Evolutionary conservation across 2,888 invertebrate genomes (phyloP), one percentile per base, ranked within the genome.

Genomic region (Drosophila koepferae): DNA sequence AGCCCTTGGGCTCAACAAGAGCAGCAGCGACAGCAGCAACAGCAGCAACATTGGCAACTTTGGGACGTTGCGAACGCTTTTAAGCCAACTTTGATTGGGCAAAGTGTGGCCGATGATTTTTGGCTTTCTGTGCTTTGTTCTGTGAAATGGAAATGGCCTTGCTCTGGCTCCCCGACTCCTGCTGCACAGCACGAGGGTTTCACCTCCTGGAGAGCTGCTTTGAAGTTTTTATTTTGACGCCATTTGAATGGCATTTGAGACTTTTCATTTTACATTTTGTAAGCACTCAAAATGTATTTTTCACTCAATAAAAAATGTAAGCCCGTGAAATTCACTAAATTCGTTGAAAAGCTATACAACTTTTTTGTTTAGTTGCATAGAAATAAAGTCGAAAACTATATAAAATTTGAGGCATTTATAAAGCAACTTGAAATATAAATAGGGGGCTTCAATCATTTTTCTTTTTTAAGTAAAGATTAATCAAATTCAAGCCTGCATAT

Each of bases 101-200:
- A 53, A 74, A 78, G 56, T 65, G 59, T 78, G 59, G 73, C 58
- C 65, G 49, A 66, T 76, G 66, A 64, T 67, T 77, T 74, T 73
- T 68, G 34, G 49, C 51, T 36, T 61, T 63, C 41, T 14, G 46
- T 46, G 63, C 62, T 68, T 72, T 72, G 63, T 58, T 72, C 60
- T 63, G 31, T 34, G 54, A 63, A 72, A 48, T 75, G 55, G 63
- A 59, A 61, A 60, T 61, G 53, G n/a, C 60, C 40, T 56, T 31
- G 55, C 14, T 41, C 6, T n/a, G 38, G 5, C 12, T 28, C n/a
- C n/a, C 0, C 28, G 20, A 12, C 23, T 16, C 36, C 18, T 43
- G 9, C n/a, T 28, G 28, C 34, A 3, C 23, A 43, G 4, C 4
- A 8, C 5, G 28, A 28, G 20, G 4, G 14, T 12, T 7, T 8